Base-by-base conservation (phyloP, 2,797 vertebrate genomes). In the Paedocypris micromegethes region DNA sequence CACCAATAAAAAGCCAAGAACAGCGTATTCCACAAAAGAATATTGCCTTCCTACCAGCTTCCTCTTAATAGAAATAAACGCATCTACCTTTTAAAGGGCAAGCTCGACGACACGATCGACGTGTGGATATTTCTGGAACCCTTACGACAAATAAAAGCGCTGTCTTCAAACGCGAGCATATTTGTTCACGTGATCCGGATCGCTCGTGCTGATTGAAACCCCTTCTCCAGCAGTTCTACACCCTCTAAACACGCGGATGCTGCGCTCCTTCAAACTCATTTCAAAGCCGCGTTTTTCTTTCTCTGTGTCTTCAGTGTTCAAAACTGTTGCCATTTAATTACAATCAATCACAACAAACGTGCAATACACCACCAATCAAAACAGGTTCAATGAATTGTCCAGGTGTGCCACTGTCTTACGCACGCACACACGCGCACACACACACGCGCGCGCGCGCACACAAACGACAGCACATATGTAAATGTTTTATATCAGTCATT, bases 1-100 rank as follows among this genome's bases (percentile, higher is more conserved):
- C 94, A 94, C 94, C 93, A 98, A 97, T 94, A 97, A 97, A 95
- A 89, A 93, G 89, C 90, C 86, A 92, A 90, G 90, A 88, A 90
- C 87, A 88, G 86, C 85, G 87, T 88, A 89, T 89, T 87, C 85
- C 84, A 76, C 75, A 85, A 84, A 76, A 82, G 88, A 89, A 86
- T 72, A 84, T 82, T 80, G 75, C 82, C 23, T 86, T 81, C 86
- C 84, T 88, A 89, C 89, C 86, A 88, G 88, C 88, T 85, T 86
- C 75, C 78, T 79, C 78, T 86, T 76, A 84, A 88, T 83, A 82
- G 78, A 79, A 86, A 79, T 44, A 44, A 81, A 75, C 79, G 82
- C 23, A 23, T 23, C 23, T 23, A 23, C 23, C 23, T 83, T 83
- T 60, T 81, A 79, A 79, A 68, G 52, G 72, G 73, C 72, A 74